Evolutionary conservation across 2,797 vertebrate species (phyloP), one percentile per base, ranked within the genome.

Genomic region (Toxotes lorentzi): DNA sequence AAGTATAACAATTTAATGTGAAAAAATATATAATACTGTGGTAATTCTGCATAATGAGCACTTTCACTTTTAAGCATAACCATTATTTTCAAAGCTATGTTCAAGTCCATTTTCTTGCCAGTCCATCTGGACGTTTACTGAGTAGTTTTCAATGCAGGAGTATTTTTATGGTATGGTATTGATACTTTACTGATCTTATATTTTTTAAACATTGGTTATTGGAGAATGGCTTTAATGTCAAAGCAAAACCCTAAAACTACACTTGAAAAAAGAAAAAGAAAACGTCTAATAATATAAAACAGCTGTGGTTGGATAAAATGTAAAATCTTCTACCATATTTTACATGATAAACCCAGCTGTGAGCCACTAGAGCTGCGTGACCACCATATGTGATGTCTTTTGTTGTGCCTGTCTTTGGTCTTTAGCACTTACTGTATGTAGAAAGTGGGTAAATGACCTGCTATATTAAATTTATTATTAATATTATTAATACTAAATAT

Each of bases 361-460:
- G 24, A 51, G 13, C 17, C 16, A 30, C 16, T 56, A 14, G 23
- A 59, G 47, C 34, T 60, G 30, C 3, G 5, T 24, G 19, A 59
- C 9, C 5, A 30, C 67, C 54, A 61, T 56, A 72, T 54, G 24
- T 41, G 54, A 66, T 64, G 47, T 24, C 4, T 66, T 48, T 27
- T 34, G 1, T 47, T 48, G n/a, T 47, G 14, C 9, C 17, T 51
- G 45, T 56, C 43, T 62, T 54, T 47, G 23, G 56, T 67, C 14
- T 59, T 66, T 61, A 13, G 45, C 19, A 41, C 38, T 23, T 23
- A 23, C 5, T 10, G 7, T 19, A 7, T 59, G 45, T 59, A 51
- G 35, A 70, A 70, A 70, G 23, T 48, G 50, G 56, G 27, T 59
- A 23, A 61, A 61, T 38, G 19, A 47, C 45, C 57, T 47, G 34